Percentiles rank a stretch among this genome's conserved stretches.
These are phyloP conservation scores for Sebastes flavidus DNA, from an alignment of 2,797 vertebrate species.

Conservation along the genomic window DNA sequence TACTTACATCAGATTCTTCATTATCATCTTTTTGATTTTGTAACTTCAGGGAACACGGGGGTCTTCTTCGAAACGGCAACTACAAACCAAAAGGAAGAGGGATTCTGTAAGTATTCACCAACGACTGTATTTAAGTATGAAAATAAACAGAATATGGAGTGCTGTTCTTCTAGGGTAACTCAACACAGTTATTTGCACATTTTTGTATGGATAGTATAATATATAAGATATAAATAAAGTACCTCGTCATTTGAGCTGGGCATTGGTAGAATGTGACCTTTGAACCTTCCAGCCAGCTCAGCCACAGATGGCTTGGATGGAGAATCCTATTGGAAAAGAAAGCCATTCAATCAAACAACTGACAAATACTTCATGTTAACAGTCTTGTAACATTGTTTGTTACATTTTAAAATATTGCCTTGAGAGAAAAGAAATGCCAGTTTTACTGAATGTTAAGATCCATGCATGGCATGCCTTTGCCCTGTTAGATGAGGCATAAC, in stretches of 20 bases:
- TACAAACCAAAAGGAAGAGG: conserved; percentile 26
- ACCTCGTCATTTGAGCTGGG: conserved; percentile 84
- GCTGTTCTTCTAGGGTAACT: background rate
- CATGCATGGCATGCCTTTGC: background rate
- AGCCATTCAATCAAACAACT: background rate
- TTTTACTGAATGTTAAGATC: background rate
- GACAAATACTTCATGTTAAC: background rate
- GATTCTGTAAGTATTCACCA: background rate
- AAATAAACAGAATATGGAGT: background rate
- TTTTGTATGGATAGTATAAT: background rate
- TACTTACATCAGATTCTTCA: conserved; percentile 64
- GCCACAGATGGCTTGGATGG: conserved; percentile 89
- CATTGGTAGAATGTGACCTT: conserved; percentile 82
- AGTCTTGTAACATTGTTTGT: background rate
- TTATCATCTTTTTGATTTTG: conserved; percentile 49
- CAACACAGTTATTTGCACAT: background rate
- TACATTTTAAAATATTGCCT: background rate
- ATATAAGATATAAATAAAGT: background rate
- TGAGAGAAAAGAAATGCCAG: background rate
- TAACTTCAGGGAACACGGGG: conserved; percentile 70
- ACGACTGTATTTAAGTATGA: background rate
- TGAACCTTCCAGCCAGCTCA: conserved; percentile 90
- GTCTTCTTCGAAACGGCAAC: conserved; percentile 57
- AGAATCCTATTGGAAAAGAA: conserved; percentile 68
- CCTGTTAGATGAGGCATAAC: background rate